Evolutionary conservation across 2,797 vertebrate species (phyloP).

Genomic region (Lagocephalus sceleratus): DNA sequence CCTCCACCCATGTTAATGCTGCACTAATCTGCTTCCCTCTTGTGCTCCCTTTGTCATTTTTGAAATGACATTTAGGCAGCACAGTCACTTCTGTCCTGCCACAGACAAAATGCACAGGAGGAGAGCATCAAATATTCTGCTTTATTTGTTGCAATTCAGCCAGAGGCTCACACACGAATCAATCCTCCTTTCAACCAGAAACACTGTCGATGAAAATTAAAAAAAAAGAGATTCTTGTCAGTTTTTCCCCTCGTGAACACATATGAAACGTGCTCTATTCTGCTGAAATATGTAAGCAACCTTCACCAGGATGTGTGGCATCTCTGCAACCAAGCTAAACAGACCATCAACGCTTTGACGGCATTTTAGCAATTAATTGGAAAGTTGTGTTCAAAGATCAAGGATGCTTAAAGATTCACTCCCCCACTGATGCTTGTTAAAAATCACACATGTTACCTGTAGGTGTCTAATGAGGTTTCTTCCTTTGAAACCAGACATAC

Average conservation of each 20-base stretch:
- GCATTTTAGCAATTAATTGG: conserved; percentile 20
- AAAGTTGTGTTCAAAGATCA: conserved; percentile 14
- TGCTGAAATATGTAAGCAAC: conserved; percentile 22
- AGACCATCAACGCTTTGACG: conserved; percentile 16
- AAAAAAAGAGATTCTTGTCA: too few species aligned
- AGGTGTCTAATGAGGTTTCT: conserved; percentile 24
- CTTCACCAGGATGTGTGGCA: conserved; percentile 22
- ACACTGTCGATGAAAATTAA: too few species aligned
- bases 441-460: conserved; percentile 2
- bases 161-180: not conserved
- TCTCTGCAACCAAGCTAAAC: not conserved
- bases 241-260: not conserved
- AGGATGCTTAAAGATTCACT: conserved; percentile 14
- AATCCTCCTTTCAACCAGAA: not conserved
- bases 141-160: too few species aligned
- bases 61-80: conserved; percentile 30
- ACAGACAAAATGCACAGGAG: too few species aligned
- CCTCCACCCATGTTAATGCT: conserved; percentile 24
- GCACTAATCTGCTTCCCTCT: not conserved
- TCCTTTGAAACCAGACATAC: too few species aligned
- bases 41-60: conserved; percentile 6
- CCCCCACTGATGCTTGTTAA: conserved; percentile 27
- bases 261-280: conserved; percentile 8
- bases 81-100: not conserved
- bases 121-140: too few species aligned